phyloP scores from a whole-genome alignment of 2,888 invertebrate species.

The Amorpha juglandis region DNA sequence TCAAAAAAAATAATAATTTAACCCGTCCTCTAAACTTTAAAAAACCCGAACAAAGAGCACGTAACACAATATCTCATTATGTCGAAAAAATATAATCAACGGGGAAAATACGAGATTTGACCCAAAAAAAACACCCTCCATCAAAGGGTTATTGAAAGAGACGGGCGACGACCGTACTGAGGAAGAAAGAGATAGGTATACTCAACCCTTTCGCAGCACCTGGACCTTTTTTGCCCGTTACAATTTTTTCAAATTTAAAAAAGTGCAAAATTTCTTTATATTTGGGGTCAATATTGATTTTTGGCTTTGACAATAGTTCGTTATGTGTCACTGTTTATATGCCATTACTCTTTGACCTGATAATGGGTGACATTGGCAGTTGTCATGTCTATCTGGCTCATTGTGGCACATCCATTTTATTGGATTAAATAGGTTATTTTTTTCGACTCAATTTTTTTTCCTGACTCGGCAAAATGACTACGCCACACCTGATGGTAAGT shows the following conservation, averaged over 20 bases:
- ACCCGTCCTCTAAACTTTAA: slow-evolving; percentile 31
- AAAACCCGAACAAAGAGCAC: slow-evolving; percentile 42
- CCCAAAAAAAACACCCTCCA: slow-evolving; percentile 74
- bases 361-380: slow-evolving; percentile 41
- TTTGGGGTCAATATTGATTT: slow-evolving; percentile 81
- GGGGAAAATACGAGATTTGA: slow-evolving; percentile 79
- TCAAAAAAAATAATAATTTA: slow-evolving; percentile 19
- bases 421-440: slow-evolving; percentile 1
- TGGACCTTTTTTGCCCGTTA: slow-evolving; percentile 66
- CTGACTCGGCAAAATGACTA: no score
- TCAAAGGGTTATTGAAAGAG: slow-evolving; percentile 74
- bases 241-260: slow-evolving; percentile 70
- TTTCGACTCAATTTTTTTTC: no score
- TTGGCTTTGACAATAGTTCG: slow-evolving; percentile 74
- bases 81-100: slow-evolving; percentile 70
- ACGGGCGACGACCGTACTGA: slow-evolving; percentile 39
- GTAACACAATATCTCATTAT: slow-evolving; percentile 82
- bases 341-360: slow-evolving; percentile 64
- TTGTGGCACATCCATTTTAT: slow-evolving; percentile 27
- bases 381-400: slow-evolving; percentile 42
- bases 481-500: no score
- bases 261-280: slow-evolving; percentile 78
- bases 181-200: slow-evolving; percentile 51
- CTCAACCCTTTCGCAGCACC: slow-evolving; percentile 79
- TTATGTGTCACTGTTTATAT: slow-evolving; percentile 68